A percentile compares a stretch with the other conserved stretches of the same genome.
phyloP scores from a whole-genome alignment of 2,797 vertebrate genomes.

The Liparis tanakae region DNA sequence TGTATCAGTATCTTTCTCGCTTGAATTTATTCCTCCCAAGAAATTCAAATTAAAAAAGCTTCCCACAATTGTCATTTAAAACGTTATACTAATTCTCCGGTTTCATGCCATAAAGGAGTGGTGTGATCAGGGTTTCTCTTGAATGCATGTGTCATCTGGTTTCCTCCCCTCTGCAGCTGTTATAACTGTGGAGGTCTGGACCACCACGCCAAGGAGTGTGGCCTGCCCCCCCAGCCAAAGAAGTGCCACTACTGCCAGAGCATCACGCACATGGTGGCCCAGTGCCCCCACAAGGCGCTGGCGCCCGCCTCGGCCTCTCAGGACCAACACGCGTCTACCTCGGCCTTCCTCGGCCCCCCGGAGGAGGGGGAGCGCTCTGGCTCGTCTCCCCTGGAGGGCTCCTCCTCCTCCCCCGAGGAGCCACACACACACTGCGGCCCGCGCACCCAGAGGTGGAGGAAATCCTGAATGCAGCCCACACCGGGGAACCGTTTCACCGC shows the following conservation, averaged over 20 bases:
- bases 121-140: background rate
- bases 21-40: background rate
- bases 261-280: conserved; percentile 97
- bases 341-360: conserved; percentile 82
- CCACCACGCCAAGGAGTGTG: conserved; percentile 98
- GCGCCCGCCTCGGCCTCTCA: conserved; percentile 89
- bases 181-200: conserved; percentile 98
- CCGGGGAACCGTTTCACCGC: conserved; percentile 53
- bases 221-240: conserved; percentile 97
- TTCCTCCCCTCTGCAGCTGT: conserved; percentile 83
- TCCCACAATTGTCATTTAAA: background rate
- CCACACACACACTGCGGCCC: conserved; percentile 68
- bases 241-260: conserved; percentile 99
- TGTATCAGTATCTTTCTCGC: background rate
- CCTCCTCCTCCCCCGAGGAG: conserved; percentile 83
- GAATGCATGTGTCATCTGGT: background rate
- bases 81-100: background rate
- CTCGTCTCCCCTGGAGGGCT: conserved; percentile 83
- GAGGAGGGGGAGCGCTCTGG: conserved; percentile 85
- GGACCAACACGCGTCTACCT: conserved; percentile 84
- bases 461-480: conserved; percentile 72
- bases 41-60: background rate
- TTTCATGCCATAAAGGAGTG: background rate
- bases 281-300: conserved; percentile 91
- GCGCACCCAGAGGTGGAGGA: conserved; percentile 80